Evolutionary conservation across 2,888 invertebrate genomes (phyloP).

Genomic region (Pandemis cinnamomeana): DNA sequence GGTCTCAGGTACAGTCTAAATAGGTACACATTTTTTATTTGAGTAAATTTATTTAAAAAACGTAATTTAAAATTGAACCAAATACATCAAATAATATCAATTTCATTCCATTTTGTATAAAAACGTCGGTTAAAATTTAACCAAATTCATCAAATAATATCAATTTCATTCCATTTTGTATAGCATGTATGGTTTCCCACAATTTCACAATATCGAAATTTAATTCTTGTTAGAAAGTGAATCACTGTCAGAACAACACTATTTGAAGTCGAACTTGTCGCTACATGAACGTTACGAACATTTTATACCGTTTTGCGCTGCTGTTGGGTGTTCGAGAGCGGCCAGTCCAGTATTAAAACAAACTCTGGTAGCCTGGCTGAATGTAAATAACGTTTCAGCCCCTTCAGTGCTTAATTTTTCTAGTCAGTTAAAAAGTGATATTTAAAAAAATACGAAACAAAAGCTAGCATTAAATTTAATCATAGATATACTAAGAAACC

Average conservation of each 20-base stretch:
- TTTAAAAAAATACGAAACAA: neutral
- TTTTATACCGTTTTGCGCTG: slow-evolving; percentile 41
- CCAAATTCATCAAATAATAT: neutral
- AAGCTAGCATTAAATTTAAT: too few species aligned
- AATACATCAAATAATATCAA: neutral
- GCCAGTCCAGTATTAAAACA: slow-evolving; percentile 20
- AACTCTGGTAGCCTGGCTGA: slow-evolving; percentile 20
- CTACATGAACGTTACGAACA: slow-evolving; percentile 52
- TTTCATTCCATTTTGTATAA: neutral
- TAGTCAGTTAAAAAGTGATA: slow-evolving; percentile 37
- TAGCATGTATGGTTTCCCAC: neutral
- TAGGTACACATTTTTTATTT: too few species aligned
- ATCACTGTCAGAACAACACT: slow-evolving; percentile 45
- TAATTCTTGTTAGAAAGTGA: slow-evolving; percentile 23
- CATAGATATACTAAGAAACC: slow-evolving; percentile 6
- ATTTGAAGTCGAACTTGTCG: slow-evolving; percentile 56
- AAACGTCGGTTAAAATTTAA: neutral
- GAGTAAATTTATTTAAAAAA: neutral
- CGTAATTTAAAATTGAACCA: neutral
- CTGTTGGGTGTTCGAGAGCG: neutral
- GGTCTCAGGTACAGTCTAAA: too few species aligned
- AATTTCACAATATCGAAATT: neutral
- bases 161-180: neutral
- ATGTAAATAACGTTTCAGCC: slow-evolving; percentile 4
- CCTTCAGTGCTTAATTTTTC: slow-evolving; percentile 9